Evolutionary conservation across 2,888 invertebrate species (phyloP).

Genomic region (Lasioglossum vierecki): DNA sequence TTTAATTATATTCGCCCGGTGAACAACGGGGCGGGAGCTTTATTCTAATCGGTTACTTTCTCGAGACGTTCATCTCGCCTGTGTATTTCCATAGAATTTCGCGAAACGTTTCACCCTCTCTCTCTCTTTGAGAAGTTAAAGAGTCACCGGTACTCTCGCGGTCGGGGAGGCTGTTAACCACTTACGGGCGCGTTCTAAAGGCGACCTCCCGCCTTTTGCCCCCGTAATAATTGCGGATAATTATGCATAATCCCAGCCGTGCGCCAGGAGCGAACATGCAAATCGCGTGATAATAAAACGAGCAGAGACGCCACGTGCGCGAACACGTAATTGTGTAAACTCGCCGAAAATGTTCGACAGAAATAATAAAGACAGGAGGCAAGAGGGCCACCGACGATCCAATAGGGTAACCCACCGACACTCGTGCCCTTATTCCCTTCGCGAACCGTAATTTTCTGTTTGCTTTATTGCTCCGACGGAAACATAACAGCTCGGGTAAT

Average conservation of each 20-base stretch:
- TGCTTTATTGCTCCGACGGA: neutral
- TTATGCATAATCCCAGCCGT: conserved; percentile 44
- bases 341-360: neutral
- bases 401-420: neutral
- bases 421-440: neutral
- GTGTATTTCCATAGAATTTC: conserved; percentile 30
- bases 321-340: conserved; percentile 24
- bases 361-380: conserved; percentile 8
- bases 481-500: neutral
- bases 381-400: neutral
- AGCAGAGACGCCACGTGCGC: neutral
- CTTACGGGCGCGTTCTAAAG: conserved; percentile 19
- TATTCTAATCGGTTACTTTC: conserved; percentile 34
- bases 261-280: conserved; percentile 17
- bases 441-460: neutral
- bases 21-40: neutral
- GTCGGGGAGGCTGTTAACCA: conserved; percentile 28
- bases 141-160: conserved; percentile 1
- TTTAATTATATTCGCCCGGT: conserved; percentile 7
- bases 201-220: neutral
- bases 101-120: neutral
- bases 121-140: conserved; percentile 5
- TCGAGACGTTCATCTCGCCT: conserved; percentile 10
- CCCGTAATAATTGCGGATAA: conserved; percentile 38
- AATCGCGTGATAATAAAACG: conserved; percentile 42